phyloP scores from a whole-genome alignment of 2,113 vertebrate species.

The Picathartes gymnocephalus region DNA sequence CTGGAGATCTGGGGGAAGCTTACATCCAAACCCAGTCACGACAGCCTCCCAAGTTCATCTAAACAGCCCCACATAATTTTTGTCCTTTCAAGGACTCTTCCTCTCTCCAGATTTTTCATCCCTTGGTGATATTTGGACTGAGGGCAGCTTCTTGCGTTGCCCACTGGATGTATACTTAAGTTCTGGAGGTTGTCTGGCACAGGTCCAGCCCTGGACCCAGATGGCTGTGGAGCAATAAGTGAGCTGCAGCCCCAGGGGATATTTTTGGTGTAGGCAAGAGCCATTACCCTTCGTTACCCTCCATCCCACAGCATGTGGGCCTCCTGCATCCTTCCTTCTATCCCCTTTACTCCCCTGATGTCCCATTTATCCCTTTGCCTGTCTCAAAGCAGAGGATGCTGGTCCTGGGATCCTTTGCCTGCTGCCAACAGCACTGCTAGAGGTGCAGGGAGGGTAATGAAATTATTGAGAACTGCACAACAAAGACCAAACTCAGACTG shows the following conservation, averaged over 20 bases:
- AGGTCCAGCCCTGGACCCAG: neutral
- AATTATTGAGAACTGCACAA: neutral
- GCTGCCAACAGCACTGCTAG: neutral
- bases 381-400: neutral
- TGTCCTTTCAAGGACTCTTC: neutral
- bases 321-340: neutral
- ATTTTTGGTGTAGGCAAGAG: neutral
- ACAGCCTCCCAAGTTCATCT: neutral
- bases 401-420: neutral
- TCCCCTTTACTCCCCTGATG: neutral
- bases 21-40: neutral
- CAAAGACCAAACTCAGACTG: rapidly evolving
- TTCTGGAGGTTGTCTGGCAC: neutral
- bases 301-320: rapidly evolving
- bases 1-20: neutral
- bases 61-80: neutral
- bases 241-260: neutral
- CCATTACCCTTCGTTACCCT: neutral
- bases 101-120: neutral
- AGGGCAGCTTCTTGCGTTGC: rapidly evolving
- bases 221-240: neutral
- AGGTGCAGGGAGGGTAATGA: neutral
- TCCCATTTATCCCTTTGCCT: neutral
- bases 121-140: neutral
- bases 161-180: neutral